A percentile compares a stretch with the other conserved stretches of the same genome.
Conservation (phyloP, 2,888 invertebrate species). For the Eugnorisma glareosa region DNA sequence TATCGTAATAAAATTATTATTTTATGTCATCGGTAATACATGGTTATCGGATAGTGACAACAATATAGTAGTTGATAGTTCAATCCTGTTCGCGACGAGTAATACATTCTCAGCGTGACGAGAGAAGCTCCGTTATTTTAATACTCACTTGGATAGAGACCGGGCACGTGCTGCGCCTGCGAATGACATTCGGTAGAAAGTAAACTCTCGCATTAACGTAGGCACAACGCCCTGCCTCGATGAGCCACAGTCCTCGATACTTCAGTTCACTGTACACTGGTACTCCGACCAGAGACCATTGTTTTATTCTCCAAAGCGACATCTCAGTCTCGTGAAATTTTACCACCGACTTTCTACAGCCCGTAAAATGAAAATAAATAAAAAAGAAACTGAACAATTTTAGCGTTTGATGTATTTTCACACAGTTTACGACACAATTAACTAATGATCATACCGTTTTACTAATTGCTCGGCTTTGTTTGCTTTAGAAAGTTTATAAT, state of each 20-base stretch:
- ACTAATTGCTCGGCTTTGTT: slow-evolving; percentile 69
- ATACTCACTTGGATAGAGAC: slow-evolving; percentile 72
- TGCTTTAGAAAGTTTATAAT: slow-evolving; percentile 70
- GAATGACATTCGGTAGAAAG: slow-evolving; percentile 85
- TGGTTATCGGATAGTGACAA: slow-evolving; percentile 13
- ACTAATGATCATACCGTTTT: slow-evolving; percentile 66
- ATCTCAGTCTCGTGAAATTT: slow-evolving; percentile 61
- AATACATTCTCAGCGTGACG: slow-evolving; percentile 67
- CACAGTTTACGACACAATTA: slow-evolving; percentile 65
- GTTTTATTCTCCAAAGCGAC: slow-evolving; percentile 72
- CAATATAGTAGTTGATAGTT: slow-evolving; percentile 66
- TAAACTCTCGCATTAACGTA: slow-evolving; percentile 80
- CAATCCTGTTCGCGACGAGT: slow-evolving; percentile 61
- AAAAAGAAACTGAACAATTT: slow-evolving; percentile 44
- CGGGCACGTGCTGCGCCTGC: slow-evolving; percentile 83
- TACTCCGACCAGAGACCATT: slow-evolving; percentile 67
- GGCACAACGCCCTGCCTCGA: slow-evolving; percentile 59
- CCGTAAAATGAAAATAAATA: slow-evolving; percentile 54
- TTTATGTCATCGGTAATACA: slow-evolving; percentile 20
- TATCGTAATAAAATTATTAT: slow-evolving; percentile 17
- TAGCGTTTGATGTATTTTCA: slow-evolving; percentile 58
- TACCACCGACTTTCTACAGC: slow-evolving; percentile 63
- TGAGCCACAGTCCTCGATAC: slow-evolving; percentile 49
- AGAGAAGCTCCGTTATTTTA: slow-evolving; percentile 81
- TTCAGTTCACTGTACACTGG: slow-evolving; percentile 66